Conservation (phyloP, 2,797 vertebrate genomes). For the Molothrus ater region DNA sequence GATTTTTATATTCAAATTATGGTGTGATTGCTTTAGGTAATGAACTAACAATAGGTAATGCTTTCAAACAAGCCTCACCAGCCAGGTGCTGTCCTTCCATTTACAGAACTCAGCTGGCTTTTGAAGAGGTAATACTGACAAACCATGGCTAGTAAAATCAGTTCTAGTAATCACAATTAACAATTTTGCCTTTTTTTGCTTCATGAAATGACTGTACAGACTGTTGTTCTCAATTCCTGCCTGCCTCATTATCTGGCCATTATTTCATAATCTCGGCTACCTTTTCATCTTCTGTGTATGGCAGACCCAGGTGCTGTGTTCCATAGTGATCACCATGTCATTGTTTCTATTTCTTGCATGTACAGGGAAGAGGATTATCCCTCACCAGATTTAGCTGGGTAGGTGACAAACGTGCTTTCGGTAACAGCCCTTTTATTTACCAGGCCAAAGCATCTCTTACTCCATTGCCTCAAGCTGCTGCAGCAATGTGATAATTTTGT, state of each 20-base stretch:
- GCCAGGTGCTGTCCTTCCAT: not conserved
- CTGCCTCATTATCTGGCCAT: not conserved
- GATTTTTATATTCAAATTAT: not conserved
- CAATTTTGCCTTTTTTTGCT: not conserved
- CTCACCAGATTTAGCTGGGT: slow-evolving; percentile 96
- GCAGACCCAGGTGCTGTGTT: not conserved
- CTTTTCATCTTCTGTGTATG: not conserved
- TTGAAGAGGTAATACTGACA: not conserved
- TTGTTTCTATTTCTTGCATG: slow-evolving; percentile 80
- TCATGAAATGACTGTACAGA: not conserved
- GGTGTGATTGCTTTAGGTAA: not conserved
- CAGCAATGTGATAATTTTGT: not conserved
- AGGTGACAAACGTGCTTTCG: slow-evolving; percentile 76
- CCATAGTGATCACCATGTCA: slow-evolving; percentile 48
- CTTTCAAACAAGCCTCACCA: not conserved
- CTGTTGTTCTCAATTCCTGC: not conserved
- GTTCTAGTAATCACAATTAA: not conserved
- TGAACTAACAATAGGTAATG: not conserved
- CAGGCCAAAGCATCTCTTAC: slow-evolving; percentile 38
- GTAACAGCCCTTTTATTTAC: slow-evolving; percentile 46
- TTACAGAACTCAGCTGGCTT: not conserved
- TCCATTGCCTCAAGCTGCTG: not conserved
- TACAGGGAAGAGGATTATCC: slow-evolving; percentile 91
- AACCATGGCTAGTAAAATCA: not conserved
- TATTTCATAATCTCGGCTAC: not conserved